Conservation (phyloP, 23 tunicate genomes). For the Halocynthia aurantium region DNA sequence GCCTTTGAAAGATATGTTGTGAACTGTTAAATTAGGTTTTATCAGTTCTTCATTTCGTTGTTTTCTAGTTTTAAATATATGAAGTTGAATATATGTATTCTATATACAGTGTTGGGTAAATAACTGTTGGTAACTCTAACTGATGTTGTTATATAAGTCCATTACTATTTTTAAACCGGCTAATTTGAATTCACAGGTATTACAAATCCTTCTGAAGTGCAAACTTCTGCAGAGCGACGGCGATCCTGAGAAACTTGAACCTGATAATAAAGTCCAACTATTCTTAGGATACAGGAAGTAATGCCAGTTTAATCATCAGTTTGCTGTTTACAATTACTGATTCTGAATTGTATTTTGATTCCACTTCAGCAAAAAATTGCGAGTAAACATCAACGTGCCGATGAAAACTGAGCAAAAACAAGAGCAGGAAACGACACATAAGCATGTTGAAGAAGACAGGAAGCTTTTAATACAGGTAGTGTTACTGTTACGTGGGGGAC, state of each 20-base stretch:
- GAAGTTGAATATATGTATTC: not conserved
- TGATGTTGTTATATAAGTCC: not conserved
- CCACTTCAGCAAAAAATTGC: conserved; percentile 76
- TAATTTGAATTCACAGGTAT: conserved; percentile 34
- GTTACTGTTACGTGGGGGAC: not conserved
- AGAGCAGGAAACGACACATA: conserved; percentile 87
- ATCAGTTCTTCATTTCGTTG: no score
- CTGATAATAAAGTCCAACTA: conserved; percentile 44
- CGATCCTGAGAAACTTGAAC: conserved; percentile 47
- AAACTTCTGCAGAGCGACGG: conserved; percentile 78
- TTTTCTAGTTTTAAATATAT: no score
- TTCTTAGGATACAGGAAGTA: conserved; percentile 70
- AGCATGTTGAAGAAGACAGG: conserved; percentile 91
- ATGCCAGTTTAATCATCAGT: not conserved
- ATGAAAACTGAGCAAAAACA: conserved; percentile 92
- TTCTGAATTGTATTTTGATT: not conserved
- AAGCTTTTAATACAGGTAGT: conserved; percentile 92
- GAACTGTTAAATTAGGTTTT: no score
- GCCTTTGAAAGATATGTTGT: no score
- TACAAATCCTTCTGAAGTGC: conserved; percentile 56
- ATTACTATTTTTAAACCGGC: no score
- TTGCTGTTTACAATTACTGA: not conserved
- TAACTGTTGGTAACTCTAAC: not conserved
- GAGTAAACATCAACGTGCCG: conserved; percentile 97
- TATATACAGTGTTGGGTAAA: not conserved